Percentiles rank a stretch among this genome's conserved stretches.
Conservation (phyloP, 2,113 vertebrate species). For the Scytalopus superciliaris region DNA sequence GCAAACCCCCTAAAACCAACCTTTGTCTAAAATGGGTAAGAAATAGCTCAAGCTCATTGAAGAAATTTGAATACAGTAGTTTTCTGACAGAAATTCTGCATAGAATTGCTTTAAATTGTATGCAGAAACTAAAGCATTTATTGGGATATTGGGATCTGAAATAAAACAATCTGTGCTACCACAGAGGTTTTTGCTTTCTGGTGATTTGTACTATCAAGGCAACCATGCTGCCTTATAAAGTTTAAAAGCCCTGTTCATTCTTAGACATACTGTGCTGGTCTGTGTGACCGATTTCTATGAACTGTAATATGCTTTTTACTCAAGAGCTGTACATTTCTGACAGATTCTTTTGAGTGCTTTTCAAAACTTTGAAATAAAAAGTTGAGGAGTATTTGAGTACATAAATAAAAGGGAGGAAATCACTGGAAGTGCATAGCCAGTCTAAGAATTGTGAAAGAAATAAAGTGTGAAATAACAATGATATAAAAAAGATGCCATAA, state of each 20-base stretch:
- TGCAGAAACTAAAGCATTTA: background rate
- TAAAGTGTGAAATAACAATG: slow-evolving; percentile 73
- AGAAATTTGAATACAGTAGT: background rate
- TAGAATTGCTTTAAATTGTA: background rate
- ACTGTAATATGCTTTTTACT: background rate
- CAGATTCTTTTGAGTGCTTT: background rate
- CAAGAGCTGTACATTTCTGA: background rate
- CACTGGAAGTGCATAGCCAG: slow-evolving; percentile 31
- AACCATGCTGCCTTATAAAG: background rate
- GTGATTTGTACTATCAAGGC: background rate
- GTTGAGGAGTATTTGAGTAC: background rate
- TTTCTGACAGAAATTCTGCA: background rate
- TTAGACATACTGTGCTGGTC: background rate
- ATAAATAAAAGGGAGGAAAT: slow-evolving; percentile 57
- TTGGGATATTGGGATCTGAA: background rate
- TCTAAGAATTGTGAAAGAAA: slow-evolving; percentile 62
- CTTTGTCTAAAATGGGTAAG: background rate
- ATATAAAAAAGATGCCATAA: slow-evolving; percentile 58
- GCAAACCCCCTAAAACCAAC: background rate
- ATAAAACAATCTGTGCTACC: background rate
- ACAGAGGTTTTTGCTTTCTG: background rate
- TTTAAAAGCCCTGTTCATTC: slow-evolving; percentile 16
- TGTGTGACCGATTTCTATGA: background rate
- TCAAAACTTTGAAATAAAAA: slow-evolving; percentile 16
- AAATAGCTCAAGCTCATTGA: background rate